Evolutionary conservation across 2,888 invertebrate species (phyloP), one percentile per base, ranked within the genome.

Genomic region (Catocala fraxini): DNA sequence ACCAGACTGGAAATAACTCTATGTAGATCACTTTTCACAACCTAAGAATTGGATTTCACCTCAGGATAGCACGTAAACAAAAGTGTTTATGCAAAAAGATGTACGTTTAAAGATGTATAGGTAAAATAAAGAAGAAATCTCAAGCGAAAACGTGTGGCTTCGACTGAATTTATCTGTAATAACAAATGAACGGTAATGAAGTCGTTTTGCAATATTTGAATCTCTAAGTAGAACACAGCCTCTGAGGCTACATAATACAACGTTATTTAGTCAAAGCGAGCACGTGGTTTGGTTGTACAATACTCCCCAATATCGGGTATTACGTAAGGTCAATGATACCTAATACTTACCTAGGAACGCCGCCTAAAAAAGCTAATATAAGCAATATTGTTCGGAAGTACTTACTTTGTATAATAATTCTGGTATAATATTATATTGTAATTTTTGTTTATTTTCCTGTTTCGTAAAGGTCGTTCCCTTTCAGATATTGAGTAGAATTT

Each of bases 291-390:
- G 56, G 46, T 54, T 63, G 61, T 63, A 70, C 64, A 67, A 69
- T 48, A 42, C 59, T 34, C 33, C 35, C 48, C 59, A 53, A 59
- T 76, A 77, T 71, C 54, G 68, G 53, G 64, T 65, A 68, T 77
- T 77, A 75, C 55, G 62, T 68, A 75, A 74, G 41, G 47, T 47
- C 42, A 45, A 48, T 41, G 35, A 49, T 57, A 46, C 46, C 61
- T 71, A 63, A 68, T 68, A 70, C 54, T 15, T 55, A 55, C 54
- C 59, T 73, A 68, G 47, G 49, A 60, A 57, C 15, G 56, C 15
- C 47, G 52, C 68, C 63, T 70, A 68, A 74, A 73, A 75, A 73
- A 73, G 56, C 60, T 66, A 73, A 68, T 68, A 77, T 64, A 77
- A 59, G 66, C 66, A 66, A 77, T 75, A 65, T 65, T 63, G 59